phyloP scores from a whole-genome alignment of 2,888 invertebrate species.

The Leuctra nigra region DNA sequence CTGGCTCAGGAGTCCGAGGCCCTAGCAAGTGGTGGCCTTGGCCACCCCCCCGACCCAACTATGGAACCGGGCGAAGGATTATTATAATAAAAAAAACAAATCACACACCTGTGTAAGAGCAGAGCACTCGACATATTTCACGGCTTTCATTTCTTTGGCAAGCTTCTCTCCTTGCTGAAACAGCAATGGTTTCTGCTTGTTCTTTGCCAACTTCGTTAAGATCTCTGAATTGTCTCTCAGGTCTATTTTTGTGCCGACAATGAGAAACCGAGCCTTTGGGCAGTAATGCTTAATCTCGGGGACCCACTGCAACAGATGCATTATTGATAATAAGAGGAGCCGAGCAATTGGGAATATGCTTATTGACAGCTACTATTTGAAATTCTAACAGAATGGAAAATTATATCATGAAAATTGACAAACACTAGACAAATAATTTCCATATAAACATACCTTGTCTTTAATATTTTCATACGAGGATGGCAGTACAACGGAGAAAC shows the following conservation, averaged over 20 bases:
- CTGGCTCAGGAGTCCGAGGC: too few species aligned
- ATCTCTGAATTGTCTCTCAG: slow-evolving; percentile 94
- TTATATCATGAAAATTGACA: too few species aligned
- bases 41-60: too few species aligned
- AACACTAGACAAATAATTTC: too few species aligned
- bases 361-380: too few species aligned
- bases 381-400: too few species aligned
- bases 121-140: slow-evolving; percentile 99
- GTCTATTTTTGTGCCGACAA: slow-evolving; percentile 98
- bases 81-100: too few species aligned
- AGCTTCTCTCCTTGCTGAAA: slow-evolving; percentile 95
- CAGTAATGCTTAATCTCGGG: slow-evolving; percentile 99
- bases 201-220: slow-evolving; percentile 94
- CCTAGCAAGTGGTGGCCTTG: too few species aligned
- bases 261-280: slow-evolving; percentile 95
- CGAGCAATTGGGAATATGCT: too few species aligned
- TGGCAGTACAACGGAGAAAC: slow-evolving; percentile 98
- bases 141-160: slow-evolving; percentile 95
- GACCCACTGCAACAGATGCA: slow-evolving; percentile 93
- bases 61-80: too few species aligned
- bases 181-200: slow-evolving; percentile 96
- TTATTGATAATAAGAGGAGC: too few species aligned
- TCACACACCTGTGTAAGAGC: slow-evolving; percentile 87
- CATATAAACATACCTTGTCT: slow-evolving; percentile 95
- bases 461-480: slow-evolving; percentile 99